Base-by-base conservation (phyloP, 2,113 vertebrate genomes). In the Argyrosomus japonicus region DNA sequence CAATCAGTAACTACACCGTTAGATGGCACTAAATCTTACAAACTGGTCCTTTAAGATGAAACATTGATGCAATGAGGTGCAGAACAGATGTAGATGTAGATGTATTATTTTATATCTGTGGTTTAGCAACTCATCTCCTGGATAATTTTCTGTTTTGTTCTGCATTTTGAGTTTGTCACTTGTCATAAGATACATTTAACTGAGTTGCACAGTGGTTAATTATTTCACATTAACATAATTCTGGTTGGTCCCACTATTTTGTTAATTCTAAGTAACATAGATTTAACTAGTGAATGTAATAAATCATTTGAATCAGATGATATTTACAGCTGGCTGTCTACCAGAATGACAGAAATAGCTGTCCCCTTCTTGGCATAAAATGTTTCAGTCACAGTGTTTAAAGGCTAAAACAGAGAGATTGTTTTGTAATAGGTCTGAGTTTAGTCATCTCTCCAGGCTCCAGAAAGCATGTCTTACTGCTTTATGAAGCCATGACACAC, bases 381-480 rank as follows among this genome's bases (percentile, higher is more conserved):
- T 47, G 61, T 69, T 21, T 70, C 32, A 72, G 60, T 74, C 60
- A 67, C 43, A 61, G 0, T 77, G 17, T 64, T 72, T 50, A 56
- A 63, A 75, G 60, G 29, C 57, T 72, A 57, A 83, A 83, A 73
- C 58, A 79, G 54, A 77, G 27, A 48, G 15, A 73, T 77, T 36
- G 61, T 75, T 82, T 74, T 62, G 25, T 89, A 87, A 87, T 86
- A 57, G 81, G 13, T 78, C 45, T 73, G 68, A 86, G 68, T 79
- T 85, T 57, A 84, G 77, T 68, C 53, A 74, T 83, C 71, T 84
- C 77, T 73, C 63, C 54, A 76, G 65, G 75, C 86, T 84, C 77
- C 74, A 89, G 69, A 86, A 87, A 79, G 83, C 88, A 88, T 81
- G 87, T 85, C 77, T 87, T 75, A 88, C 86, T 87, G 81, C 76